A percentile compares a stretch with the other conserved stretches of the same genome.
phyloP scores from a whole-genome alignment of 2,888 invertebrate species.

The Lasioglossum figueresi region DNA sequence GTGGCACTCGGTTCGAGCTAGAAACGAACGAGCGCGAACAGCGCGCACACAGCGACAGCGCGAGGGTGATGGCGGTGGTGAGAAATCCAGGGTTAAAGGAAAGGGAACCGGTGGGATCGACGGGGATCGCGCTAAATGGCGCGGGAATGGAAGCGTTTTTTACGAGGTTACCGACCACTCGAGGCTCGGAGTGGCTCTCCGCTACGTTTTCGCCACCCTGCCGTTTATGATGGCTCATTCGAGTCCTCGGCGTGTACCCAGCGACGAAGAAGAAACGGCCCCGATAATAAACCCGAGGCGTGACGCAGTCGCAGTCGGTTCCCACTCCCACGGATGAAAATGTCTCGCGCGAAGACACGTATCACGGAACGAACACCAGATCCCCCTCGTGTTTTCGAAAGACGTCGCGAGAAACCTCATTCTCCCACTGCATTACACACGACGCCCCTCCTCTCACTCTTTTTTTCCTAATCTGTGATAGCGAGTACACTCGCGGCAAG shows the following conservation, averaged over 20 bases:
- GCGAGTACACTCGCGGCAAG: background rate
- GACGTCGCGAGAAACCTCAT: background rate
- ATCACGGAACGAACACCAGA: background rate
- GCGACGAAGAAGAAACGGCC: slow-evolving; percentile 34
- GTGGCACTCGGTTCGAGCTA: background rate
- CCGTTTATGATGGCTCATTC: slow-evolving; percentile 57
- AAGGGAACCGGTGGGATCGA: slow-evolving; percentile 9
- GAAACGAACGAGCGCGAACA: background rate
- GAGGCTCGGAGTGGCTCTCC: slow-evolving; percentile 41
- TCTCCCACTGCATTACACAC: background rate
- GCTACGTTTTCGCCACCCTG: slow-evolving; percentile 52
- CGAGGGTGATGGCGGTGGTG: background rate
- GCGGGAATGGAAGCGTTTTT: slow-evolving; percentile 66
- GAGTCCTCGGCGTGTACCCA: slow-evolving; percentile 22
- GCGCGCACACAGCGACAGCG: background rate
- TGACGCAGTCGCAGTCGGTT: slow-evolving; percentile 36
- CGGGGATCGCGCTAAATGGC: slow-evolving; percentile 58
- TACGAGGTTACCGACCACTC: slow-evolving; percentile 59
- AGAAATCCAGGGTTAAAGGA: background rate
- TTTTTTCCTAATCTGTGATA: background rate
- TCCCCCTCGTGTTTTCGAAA: slow-evolving; percentile 1
- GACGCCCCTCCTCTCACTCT: background rate
- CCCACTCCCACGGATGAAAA: background rate
- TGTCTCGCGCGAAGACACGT: background rate
- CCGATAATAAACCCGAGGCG: slow-evolving; percentile 48